Base-by-base conservation (phyloP, 2,888 invertebrate species). In the Acanthacorydalis orientalis region DNA sequence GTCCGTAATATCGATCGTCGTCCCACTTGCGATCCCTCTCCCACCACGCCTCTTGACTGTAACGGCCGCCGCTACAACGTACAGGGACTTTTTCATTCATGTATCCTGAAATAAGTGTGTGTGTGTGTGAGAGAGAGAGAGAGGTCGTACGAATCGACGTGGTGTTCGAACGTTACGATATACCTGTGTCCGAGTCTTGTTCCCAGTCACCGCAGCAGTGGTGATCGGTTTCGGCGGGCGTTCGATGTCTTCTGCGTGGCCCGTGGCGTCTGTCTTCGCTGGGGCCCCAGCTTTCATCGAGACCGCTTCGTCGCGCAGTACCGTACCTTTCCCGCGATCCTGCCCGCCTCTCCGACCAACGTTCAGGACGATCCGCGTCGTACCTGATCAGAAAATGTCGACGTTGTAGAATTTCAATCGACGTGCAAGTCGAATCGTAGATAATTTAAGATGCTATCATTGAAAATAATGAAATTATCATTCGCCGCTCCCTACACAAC, bases 171-270 rank as follows among this genome's bases (percentile, higher is more conserved):
- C 4, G 32, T 41, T 4, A 33, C 10, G 33, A 48, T 42, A 48
- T 54, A 58, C 72, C 73, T 55, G 63, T 64, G 53, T 71, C 72
- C 3, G 66, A 65, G 48, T 68, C 67, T 55, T 68, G 67, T 49
- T 73, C 72, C 59, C 72, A 72, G 53, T 73, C 73, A 35, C 72
- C 63, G 55, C 73, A 57, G 53, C 66, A 65, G 62, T 65, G 64
- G 32, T 64, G 56, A 33, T 66, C 64, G 32, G 62, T 35, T 15
- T 59, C 63, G 8, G 53, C 51, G 9, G 53, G 31, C 23, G 41
- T 4, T n/a, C 48, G 23, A 33, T 44, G 38, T 3, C 63, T 53
- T 48, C 64, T 57, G 51, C 65, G 65, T 4, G 60, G 55, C 1
- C 61, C 59, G 35, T 66, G 65, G 8, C 67, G 56, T 11, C 65